Evolutionary conservation across 2,888 invertebrate species (phyloP).

Genomic region (Odontothrips loti): DNA sequence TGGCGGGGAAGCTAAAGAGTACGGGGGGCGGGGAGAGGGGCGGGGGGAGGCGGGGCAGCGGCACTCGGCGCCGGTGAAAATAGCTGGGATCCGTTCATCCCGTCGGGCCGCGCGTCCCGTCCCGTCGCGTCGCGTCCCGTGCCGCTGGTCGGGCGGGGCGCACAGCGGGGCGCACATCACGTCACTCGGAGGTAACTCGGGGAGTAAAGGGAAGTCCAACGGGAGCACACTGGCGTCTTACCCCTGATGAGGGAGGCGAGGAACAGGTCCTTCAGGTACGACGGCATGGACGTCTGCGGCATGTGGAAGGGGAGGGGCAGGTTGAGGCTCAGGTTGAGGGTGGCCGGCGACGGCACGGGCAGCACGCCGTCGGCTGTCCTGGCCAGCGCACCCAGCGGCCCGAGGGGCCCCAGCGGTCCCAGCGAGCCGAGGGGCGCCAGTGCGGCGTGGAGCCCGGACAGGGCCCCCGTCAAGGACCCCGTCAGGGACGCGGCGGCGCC

Average conservation of each 20-base stretch:
- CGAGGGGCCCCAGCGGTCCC: neutral
- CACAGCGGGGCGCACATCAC: neutral
- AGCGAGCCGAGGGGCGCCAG: neutral
- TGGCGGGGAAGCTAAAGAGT: neutral
- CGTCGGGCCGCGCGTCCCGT: neutral
- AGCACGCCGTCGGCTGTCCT: neutral
- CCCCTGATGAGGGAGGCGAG: neutral
- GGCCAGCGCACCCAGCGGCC: neutral
- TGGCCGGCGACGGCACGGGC: neutral
- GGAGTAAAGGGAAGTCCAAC: neutral
- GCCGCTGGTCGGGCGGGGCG: neutral
- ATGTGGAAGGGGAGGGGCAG: neutral
- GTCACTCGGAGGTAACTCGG: too few relatives aligned
- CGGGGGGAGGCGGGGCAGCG: slow-evolving; percentile 1
- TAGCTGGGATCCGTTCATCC: slow-evolving; percentile 13
- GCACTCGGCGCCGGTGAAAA: slow-evolving; percentile 14
- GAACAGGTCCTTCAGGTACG: neutral
- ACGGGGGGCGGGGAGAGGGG: neutral
- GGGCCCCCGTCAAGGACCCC: neutral
- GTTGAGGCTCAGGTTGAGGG: slow-evolving; percentile 18
- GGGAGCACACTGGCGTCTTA: neutral
- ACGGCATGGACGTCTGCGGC: slow-evolving; percentile 1
- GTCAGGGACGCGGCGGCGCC: neutral
- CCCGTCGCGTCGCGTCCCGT: neutral
- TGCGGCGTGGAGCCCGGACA: neutral